phyloP scores from a whole-genome alignment of 2,113 vertebrate genomes.

The Phylloscopus trochilus region DNA sequence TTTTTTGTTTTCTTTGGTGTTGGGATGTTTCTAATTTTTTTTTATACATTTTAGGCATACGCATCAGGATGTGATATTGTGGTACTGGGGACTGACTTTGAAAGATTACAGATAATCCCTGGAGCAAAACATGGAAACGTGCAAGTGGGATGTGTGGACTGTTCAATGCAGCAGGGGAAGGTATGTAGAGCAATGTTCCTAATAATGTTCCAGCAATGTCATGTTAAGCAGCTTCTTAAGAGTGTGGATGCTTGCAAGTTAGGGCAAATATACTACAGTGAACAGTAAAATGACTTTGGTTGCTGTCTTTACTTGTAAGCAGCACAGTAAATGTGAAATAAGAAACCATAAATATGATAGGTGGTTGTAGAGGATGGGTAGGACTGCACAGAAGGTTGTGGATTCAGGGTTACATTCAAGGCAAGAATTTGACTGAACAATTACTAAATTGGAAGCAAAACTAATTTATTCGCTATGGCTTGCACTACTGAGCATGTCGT shows the following conservation, averaged over 20 bases:
- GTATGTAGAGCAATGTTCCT: constrained; percentile 69
- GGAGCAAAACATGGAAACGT: constrained; percentile 97
- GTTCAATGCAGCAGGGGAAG: constrained; percentile 91
- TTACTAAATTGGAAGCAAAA: neutral
- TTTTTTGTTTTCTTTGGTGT: neutral
- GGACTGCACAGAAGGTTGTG: neutral
- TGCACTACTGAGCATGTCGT: neutral
- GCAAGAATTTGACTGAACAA: neutral
- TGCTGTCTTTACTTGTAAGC: neutral
- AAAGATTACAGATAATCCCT: constrained; percentile 96
- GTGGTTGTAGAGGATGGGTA: neutral
- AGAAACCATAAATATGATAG: neutral
- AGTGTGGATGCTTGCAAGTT: neutral
- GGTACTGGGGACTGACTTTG: constrained; percentile 94
- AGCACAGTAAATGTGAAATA: neutral
- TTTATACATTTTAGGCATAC: constrained; percentile 80
- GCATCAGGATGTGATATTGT: constrained; percentile 98
- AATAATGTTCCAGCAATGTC: neutral
- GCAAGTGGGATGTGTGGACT: constrained; percentile 95
- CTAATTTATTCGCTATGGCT: neutral
- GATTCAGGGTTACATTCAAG: neutral
- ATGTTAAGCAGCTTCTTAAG: neutral
- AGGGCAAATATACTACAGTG: neutral
- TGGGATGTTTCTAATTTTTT: neutral
- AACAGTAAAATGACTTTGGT: neutral